Conservation (phyloP, 2,888 invertebrate species). For the Eudemis profundana region DNA sequence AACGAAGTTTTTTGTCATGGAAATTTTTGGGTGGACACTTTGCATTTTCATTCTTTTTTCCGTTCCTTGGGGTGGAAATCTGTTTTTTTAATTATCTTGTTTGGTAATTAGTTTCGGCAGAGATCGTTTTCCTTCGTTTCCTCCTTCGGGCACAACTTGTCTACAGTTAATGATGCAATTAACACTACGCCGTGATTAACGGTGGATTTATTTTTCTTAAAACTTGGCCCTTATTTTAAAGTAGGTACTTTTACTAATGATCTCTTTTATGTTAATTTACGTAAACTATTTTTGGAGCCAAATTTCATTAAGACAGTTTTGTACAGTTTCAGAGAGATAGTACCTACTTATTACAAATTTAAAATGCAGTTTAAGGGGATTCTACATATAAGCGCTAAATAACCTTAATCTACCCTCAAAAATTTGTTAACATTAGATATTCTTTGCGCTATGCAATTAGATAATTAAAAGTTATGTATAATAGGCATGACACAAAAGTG, state of each 20-base stretch:
- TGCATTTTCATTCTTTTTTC: slow-evolving; percentile 82
- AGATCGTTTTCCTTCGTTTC: slow-evolving; percentile 77
- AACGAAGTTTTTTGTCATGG: slow-evolving; percentile 80
- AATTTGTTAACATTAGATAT: too few relatives aligned
- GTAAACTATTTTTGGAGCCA: too few relatives aligned
- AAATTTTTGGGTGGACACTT: slow-evolving; percentile 81
- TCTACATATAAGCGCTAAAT: too few relatives aligned
- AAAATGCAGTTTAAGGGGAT: too few relatives aligned
- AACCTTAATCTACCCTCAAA: too few relatives aligned
- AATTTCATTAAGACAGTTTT: too few relatives aligned
- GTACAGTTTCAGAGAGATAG: too few relatives aligned
- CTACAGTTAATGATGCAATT: slow-evolving; percentile 79
- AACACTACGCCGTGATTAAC: slow-evolving; percentile 59
- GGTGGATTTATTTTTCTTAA: slow-evolving; percentile 6
- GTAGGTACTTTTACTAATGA: background rate
- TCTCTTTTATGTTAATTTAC: too few relatives aligned
- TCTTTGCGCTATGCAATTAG: background rate
- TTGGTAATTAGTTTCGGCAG: slow-evolving; percentile 84
- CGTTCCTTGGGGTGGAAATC: slow-evolving; percentile 73
- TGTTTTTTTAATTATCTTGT: slow-evolving; percentile 85
- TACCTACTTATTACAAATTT: too few relatives aligned
- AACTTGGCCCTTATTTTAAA: background rate
- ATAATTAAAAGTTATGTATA: background rate
- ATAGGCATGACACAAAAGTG: slow-evolving; percentile 37
- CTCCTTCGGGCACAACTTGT: slow-evolving; percentile 74